A percentile compares a stretch with the other conserved stretches of the same genome.
Evolutionary conservation across 2,888 invertebrate species (phyloP).

Genomic region (Phymatocera aterrima): DNA sequence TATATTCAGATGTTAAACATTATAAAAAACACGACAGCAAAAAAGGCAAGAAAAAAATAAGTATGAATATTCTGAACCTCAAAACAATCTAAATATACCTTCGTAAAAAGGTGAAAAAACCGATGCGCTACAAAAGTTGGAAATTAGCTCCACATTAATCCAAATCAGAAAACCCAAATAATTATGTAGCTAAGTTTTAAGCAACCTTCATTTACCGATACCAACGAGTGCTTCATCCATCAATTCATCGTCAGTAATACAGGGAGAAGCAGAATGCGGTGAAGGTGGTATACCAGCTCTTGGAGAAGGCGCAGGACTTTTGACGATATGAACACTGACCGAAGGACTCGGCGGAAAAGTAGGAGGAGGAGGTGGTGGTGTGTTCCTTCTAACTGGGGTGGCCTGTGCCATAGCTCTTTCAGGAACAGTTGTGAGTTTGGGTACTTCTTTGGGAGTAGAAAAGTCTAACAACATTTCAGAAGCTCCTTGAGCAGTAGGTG

Average conservation of each 20-base stretch:
- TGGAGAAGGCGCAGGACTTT: slow-evolving; percentile 85
- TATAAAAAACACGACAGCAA: no score
- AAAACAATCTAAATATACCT: no score
- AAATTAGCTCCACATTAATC: neutral
- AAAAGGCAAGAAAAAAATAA: no score
- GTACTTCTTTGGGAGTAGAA: slow-evolving; percentile 79
- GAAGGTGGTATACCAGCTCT: slow-evolving; percentile 82
- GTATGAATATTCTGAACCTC: no score
- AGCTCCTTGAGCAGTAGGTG: slow-evolving; percentile 77
- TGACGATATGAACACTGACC: slow-evolving; percentile 85
- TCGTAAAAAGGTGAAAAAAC: neutral
- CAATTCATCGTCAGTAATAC: slow-evolving; percentile 92
- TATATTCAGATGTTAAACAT: no score
- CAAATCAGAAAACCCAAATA: slow-evolving; percentile 11
- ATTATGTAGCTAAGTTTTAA: slow-evolving; percentile 58
- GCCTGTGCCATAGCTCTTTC: slow-evolving; percentile 78
- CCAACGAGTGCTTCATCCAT: slow-evolving; percentile 93
- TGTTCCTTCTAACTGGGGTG: slow-evolving; percentile 71
- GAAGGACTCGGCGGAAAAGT: slow-evolving; percentile 79
- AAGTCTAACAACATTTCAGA: slow-evolving; percentile 83
- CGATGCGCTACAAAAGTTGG: neutral
- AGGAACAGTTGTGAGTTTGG: slow-evolving; percentile 75
- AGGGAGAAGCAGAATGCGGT: slow-evolving; percentile 84
- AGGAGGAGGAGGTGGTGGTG: slow-evolving; percentile 72
- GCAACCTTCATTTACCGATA: slow-evolving; percentile 81